Base-by-base conservation (phyloP, 1,140 invertebrate genomes). In the Dendrolimus kikuchii region DNA sequence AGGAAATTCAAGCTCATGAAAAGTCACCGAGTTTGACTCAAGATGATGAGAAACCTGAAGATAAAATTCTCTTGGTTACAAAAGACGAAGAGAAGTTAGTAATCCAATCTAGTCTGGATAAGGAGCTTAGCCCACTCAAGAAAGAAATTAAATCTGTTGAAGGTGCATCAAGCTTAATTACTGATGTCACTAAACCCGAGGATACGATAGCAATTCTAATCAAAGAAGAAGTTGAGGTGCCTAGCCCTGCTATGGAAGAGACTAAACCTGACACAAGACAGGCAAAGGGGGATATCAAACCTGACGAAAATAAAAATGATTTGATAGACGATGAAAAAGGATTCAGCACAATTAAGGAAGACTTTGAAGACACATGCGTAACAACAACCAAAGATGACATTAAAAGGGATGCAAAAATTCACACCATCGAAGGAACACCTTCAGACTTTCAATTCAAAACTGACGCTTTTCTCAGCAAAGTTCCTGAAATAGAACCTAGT, bases 401-500 rank as follows among this genome's bases (percentile, higher is more conserved):
- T 40, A 47, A 51, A 53, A 23, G 36, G 23, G 50, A 49, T 36
- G 6, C 45, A 61, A 38, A 64, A 56, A 51, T 47, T 41, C 49
- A 64, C 59, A 61, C 69, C 71, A 72, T 74, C 72, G 74, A 77
- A 66, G 42, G 46, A 38, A 52, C 47, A 52, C 38, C 39, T 57
- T 53, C 42, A 45, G 57, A 38, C 49, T 5, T 40, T 36, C 51
- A 53, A 51, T 49, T 51, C 40, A 46, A 62, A 59, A 53, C 61
- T 54, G 65, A 71, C 43, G 48, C 46, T 51, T 39, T 65, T 71
- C 69, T 78, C 75, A 71, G 62, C 69, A 66, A 77, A 67, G 70
- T 74, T 76, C 71, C 66, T 70, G 62, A 59, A 65, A 68, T 74
- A 71, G 71, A 79, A 74, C 64, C 67, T 64, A 56, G 62, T 63